Conservation (phyloP, 2,113 vertebrate species). For the Salvator merianae region DNA sequence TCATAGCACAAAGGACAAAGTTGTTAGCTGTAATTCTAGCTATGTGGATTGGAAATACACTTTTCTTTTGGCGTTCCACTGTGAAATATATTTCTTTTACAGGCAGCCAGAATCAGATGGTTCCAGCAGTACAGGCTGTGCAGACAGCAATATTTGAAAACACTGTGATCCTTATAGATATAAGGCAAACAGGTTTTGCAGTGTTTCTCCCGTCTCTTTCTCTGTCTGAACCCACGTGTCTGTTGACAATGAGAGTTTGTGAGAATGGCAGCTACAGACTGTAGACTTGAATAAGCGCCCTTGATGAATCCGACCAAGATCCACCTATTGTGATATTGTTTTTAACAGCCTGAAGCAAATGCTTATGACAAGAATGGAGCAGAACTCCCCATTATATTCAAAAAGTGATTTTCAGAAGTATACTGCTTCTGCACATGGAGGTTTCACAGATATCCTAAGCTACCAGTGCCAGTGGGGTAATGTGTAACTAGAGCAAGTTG, state of each 20-base stretch:
- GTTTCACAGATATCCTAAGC: background rate
- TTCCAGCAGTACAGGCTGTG: background rate
- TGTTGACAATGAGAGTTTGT: background rate
- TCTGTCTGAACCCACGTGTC: background rate
- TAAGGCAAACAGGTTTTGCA: background rate
- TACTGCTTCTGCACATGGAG: background rate
- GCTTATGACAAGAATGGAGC: background rate
- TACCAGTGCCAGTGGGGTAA: background rate
- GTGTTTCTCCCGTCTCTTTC: background rate
- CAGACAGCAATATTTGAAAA: background rate
- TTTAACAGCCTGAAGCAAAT: background rate
- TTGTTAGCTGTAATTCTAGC: background rate
- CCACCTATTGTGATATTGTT: background rate
- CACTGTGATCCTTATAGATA: background rate
- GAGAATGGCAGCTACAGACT: no score
- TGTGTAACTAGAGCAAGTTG: background rate
- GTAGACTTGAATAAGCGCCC: background rate
- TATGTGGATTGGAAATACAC: background rate
- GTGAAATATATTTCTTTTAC: slow-evolving; percentile 13
- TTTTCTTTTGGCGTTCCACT: slow-evolving; percentile 5
- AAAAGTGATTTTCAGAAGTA: background rate
- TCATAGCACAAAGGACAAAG: slow-evolving; percentile 9
- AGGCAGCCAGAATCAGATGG: background rate
- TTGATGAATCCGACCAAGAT: background rate
- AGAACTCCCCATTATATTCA: no score